Evolutionary conservation across 2,888 invertebrate genomes (phyloP).

Genomic region (Lypha dubia): DNA sequence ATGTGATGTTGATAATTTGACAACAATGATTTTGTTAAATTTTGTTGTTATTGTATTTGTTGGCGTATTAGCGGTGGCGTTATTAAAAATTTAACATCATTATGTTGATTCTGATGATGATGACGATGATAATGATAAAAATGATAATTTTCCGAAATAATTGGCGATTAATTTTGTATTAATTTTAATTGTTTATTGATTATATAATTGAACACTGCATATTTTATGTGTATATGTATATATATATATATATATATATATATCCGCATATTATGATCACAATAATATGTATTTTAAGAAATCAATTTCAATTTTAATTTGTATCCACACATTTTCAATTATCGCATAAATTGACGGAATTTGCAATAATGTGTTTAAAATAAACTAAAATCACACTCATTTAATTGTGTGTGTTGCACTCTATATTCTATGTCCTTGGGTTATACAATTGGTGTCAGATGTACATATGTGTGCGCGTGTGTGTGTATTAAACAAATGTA

Average conservation of each 20-base stretch:
- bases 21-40: not conserved
- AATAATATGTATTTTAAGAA: slow-evolving; percentile 46
- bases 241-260: no score
- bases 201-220: slow-evolving; percentile 40
- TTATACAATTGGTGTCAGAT: not conserved
- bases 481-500: not conserved
- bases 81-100: slow-evolving; percentile 9
- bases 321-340: slow-evolving; percentile 43
- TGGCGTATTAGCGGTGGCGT: slow-evolving; percentile 1
- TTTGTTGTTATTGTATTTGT: no score
- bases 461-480: not conserved
- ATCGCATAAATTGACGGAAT: slow-evolving; percentile 22
- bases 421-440: slow-evolving; percentile 18
- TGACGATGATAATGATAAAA: slow-evolving; percentile 5
- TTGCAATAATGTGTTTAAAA: slow-evolving; percentile 31
- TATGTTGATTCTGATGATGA: slow-evolving; percentile 12
- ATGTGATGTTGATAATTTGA: not conserved
- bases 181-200: slow-evolving; percentile 66
- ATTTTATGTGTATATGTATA: not conserved
- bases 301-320: slow-evolving; percentile 51
- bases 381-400: slow-evolving; percentile 38
- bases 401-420: slow-evolving; percentile 6
- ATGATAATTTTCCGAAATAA: slow-evolving; percentile 15
- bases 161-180: slow-evolving; percentile 49
- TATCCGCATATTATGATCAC: not conserved